Evolutionary conservation across 64 coral and sea anemone species (phyloP).

Genomic region (Actinia equina): DNA sequence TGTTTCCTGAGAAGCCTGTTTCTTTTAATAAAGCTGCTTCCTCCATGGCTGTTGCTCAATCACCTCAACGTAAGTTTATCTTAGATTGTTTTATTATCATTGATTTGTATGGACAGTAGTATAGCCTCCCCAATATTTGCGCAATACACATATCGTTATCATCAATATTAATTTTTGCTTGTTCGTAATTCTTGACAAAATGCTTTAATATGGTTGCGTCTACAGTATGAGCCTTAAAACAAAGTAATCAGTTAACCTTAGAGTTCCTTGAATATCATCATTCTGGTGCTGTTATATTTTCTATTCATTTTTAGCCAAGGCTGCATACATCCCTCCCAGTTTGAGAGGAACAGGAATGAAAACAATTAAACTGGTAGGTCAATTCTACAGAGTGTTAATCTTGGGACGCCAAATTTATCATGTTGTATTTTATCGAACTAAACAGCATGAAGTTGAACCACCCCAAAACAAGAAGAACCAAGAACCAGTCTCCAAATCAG

Average conservation of each 20-base stretch:
- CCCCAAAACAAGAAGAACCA: conserved; percentile 67
- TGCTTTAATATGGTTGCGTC: too few species aligned
- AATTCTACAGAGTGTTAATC: not conserved
- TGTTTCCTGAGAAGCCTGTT: conserved; percentile 65
- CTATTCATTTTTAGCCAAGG: conserved; percentile 35
- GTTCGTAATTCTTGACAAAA: too few species aligned
- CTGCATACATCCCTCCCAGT: conserved; percentile 66
- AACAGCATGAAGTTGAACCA: conserved; percentile 75
- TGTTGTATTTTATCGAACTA: not conserved
- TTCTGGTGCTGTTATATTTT: not conserved
- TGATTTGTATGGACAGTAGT: too few species aligned
- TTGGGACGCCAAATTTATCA: not conserved
- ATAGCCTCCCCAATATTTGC: too few species aligned
- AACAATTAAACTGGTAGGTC: conserved; percentile 72
- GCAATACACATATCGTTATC: too few species aligned
- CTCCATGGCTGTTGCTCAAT: conserved; percentile 10
- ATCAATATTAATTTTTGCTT: too few species aligned
- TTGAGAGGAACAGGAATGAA: conserved; percentile 51
- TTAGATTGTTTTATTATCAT: not conserved
- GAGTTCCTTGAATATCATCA: too few species aligned
- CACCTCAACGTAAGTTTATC: conserved; percentile 37
- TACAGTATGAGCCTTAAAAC: too few species aligned
- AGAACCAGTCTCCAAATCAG: conserved; percentile 70
- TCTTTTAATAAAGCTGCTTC: conserved; percentile 24
- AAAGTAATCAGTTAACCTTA: too few species aligned